These are phyloP conservation scores for Malurus elegans DNA, from an alignment of 2,113 vertebrate genomes.

Conservation along the genomic window DNA sequence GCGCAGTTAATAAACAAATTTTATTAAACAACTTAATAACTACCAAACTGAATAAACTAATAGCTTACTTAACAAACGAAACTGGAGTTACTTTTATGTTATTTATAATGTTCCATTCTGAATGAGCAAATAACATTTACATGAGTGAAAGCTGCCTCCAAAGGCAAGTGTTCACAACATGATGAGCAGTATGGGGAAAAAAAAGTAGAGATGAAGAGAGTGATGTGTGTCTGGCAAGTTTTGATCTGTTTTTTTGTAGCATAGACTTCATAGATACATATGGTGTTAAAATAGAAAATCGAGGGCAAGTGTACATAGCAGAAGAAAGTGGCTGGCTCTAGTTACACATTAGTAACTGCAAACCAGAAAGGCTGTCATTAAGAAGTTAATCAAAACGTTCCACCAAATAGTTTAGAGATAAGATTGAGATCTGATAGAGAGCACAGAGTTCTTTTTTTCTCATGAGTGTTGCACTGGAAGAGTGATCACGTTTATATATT, in stretches of 20 bases:
- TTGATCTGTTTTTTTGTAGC: constrained; percentile 52
- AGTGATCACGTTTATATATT: not conserved
- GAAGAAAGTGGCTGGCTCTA: constrained; percentile 41
- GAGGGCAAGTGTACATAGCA: constrained; percentile 57
- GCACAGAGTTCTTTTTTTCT: not conserved
- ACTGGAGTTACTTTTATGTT: not conserved
- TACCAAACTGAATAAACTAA: not conserved
- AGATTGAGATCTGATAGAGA: not conserved
- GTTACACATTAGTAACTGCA: not conserved
- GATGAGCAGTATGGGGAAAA: constrained; percentile 55
- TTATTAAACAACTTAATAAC: not conserved
- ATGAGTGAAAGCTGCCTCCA: not conserved
- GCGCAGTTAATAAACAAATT: not conserved
- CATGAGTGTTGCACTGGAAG: not conserved
- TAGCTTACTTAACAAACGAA: not conserved
- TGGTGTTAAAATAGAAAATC: constrained; percentile 15
- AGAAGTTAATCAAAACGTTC: not conserved
- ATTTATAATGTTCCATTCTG: not conserved
- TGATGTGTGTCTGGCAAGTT: constrained; percentile 62
- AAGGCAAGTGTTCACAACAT: not conserved
- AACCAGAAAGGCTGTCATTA: not conserved
- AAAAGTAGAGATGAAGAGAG: constrained; percentile 48
- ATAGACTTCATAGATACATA: constrained; percentile 58
- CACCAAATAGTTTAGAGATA: not conserved
- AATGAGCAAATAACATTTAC: not conserved